Evolutionary conservation across 2,888 invertebrate species (phyloP).

Genomic region (Amorpha juglandis): DNA sequence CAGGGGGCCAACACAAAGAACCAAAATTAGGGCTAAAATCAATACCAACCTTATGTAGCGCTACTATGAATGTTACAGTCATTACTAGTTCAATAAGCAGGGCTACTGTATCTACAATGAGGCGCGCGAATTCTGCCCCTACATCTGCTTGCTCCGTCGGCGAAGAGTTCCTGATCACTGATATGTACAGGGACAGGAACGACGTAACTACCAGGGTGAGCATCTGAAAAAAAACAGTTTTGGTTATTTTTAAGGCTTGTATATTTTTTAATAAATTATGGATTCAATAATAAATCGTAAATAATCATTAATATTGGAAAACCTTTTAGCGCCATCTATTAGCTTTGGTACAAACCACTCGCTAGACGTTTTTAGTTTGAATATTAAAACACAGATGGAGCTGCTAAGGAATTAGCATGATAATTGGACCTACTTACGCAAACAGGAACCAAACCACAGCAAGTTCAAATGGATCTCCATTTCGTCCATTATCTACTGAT

Average conservation of each 20-base stretch:
- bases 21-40: too few relatives aligned
- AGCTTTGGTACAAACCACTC: background rate
- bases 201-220: slow-evolving; percentile 64
- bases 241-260: too few relatives aligned
- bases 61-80: slow-evolving; percentile 67
- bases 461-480: too few relatives aligned
- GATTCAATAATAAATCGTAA: too few relatives aligned
- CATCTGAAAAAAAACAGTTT: slow-evolving; percentile 53
- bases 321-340: slow-evolving; percentile 6
- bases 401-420: background rate
- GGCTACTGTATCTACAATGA: slow-evolving; percentile 67
- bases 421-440: too few relatives aligned
- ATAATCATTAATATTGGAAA: background rate
- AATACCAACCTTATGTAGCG: slow-evolving; percentile 67
- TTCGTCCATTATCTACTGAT: too few relatives aligned
- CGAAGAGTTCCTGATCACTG: slow-evolving; percentile 55
- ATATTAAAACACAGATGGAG: background rate
- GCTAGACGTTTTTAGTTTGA: background rate
- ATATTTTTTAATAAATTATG: too few relatives aligned
- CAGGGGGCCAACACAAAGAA: too few relatives aligned
- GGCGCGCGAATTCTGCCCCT: slow-evolving; percentile 62
- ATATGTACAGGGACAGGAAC: slow-evolving; percentile 68
- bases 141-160: slow-evolving; percentile 48
- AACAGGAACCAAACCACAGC: too few relatives aligned
- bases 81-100: slow-evolving; percentile 64